A percentile compares a stretch with the other conserved stretches of the same genome.
Evolutionary conservation across 1,140 invertebrate genomes (phyloP).

Genomic region (Drosophila pruinosa): DNA sequence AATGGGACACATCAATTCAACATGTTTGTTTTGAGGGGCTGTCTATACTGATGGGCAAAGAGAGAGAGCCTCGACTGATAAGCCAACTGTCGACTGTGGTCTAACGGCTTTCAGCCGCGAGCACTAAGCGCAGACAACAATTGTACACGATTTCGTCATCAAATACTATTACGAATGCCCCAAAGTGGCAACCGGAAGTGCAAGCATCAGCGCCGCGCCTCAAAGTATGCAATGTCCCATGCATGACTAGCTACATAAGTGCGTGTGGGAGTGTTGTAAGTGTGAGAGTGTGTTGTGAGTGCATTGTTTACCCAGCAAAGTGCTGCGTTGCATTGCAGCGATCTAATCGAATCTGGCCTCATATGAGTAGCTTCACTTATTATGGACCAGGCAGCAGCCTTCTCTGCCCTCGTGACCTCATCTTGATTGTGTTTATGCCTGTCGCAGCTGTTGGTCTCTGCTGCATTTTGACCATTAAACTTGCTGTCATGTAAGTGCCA

Average conservation of each 20-base stretch:
- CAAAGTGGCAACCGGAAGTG: constrained; percentile 23
- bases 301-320: constrained; percentile 68
- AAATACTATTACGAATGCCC: constrained; percentile 22
- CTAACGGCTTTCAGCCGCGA: constrained; percentile 26
- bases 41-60: background rate
- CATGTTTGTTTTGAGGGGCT: constrained; percentile 50
- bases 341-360: constrained; percentile 68
- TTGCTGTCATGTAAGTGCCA: constrained; percentile 37
- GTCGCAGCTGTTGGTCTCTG: background rate
- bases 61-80: constrained; percentile 42
- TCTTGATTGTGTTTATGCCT: constrained; percentile 44
- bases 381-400: background rate
- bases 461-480: constrained; percentile 26
- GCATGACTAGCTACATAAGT: constrained; percentile 5
- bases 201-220: background rate
- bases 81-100: constrained; percentile 34
- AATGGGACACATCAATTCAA: constrained; percentile 49
- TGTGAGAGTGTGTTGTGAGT: constrained; percentile 12
- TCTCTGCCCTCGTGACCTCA: constrained; percentile 65
- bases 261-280: background rate
- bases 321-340: constrained; percentile 53
- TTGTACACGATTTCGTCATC: constrained; percentile 61
- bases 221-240: constrained; percentile 58
- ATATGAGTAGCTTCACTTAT: constrained; percentile 30
- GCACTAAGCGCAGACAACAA: constrained; percentile 49